Evolutionary conservation across 2,113 vertebrate genomes (phyloP).

Genomic region (Platichthys stellatus): DNA sequence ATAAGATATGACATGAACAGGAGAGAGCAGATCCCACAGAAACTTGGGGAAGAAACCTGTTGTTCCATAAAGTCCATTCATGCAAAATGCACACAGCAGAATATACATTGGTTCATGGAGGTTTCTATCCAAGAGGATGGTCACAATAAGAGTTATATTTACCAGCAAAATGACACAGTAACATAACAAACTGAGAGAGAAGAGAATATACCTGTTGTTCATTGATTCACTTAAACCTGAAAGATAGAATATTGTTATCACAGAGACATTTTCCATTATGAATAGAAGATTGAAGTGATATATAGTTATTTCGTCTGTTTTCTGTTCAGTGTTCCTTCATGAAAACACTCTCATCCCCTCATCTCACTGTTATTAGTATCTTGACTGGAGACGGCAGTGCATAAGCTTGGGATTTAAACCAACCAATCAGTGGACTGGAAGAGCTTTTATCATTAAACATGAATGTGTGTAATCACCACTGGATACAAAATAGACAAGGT

Average conservation of each 20-base stretch:
- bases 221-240: constrained; percentile 44
- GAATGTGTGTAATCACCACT: too few species aligned
- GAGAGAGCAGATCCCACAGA: too few species aligned
- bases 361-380: not conserved
- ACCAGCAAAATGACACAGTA: constrained; percentile 38
- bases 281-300: too few species aligned
- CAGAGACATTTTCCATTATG: constrained; percentile 36
- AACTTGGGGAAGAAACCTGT: too few species aligned
- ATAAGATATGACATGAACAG: too few species aligned
- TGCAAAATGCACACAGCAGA: constrained; percentile 32
- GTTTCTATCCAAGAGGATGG: constrained; percentile 49
- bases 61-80: not conserved
- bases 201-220: constrained; percentile 7
- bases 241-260: constrained; percentile 33
- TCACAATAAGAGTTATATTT: constrained; percentile 46
- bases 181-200: constrained; percentile 43
- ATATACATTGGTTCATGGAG: constrained; percentile 70
- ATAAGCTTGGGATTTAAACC: not conserved
- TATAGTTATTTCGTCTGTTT: not conserved
- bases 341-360: too few species aligned
- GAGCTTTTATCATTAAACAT: too few species aligned
- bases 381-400: not conserved
- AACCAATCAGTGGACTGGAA: constrained; percentile 15
- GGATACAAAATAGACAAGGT: too few species aligned
- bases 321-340: too few species aligned